Percentiles rank a stretch among this genome's conserved stretches.
These are phyloP conservation scores for Chrysopa pallens DNA, from an alignment of 1,140 invertebrate species.

Conservation along the genomic window DNA sequence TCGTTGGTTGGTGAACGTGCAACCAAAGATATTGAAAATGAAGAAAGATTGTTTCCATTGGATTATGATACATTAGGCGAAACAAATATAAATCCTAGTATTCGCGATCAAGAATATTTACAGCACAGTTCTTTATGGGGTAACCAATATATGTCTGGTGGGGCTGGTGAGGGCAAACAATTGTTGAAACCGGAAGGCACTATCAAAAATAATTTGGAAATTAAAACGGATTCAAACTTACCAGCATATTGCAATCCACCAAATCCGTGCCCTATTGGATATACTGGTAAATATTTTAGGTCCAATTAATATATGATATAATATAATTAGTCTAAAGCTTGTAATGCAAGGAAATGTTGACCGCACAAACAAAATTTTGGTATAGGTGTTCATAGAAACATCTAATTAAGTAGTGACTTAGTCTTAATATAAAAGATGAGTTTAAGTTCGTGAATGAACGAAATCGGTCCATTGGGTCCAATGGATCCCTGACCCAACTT, in stretches of 20 bases:
- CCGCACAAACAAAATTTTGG: too few relatives aligned
- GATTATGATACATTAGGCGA: constrained; percentile 44
- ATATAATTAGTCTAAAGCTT: too few relatives aligned
- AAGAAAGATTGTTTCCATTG: constrained; percentile 29
- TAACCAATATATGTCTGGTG: constrained; percentile 58
- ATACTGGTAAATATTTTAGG: constrained; percentile 31
- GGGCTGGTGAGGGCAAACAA: constrained; percentile 56
- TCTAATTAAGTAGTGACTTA: too few relatives aligned
- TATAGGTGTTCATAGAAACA: too few relatives aligned
- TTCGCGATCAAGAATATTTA: constrained; percentile 78
- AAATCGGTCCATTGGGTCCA: too few relatives aligned
- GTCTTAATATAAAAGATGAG: too few relatives aligned
- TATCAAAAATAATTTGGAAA: constrained; percentile 40
- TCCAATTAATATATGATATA: too few relatives aligned
- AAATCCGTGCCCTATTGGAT: constrained; percentile 89
- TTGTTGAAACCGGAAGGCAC: constrained; percentile 36
- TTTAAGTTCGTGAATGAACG: too few relatives aligned
- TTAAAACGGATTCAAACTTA: constrained; percentile 80
- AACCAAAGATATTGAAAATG: constrained; percentile 31
- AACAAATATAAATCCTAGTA: constrained; percentile 45
- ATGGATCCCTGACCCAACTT: too few relatives aligned
- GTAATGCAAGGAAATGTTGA: too few relatives aligned
- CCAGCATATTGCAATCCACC: constrained; percentile 98
- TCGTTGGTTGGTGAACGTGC: constrained; percentile 29
- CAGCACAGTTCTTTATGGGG: constrained; percentile 77